Base-by-base conservation (phyloP, 2,113 vertebrate genomes). In the Epinephelus moara region DNA sequence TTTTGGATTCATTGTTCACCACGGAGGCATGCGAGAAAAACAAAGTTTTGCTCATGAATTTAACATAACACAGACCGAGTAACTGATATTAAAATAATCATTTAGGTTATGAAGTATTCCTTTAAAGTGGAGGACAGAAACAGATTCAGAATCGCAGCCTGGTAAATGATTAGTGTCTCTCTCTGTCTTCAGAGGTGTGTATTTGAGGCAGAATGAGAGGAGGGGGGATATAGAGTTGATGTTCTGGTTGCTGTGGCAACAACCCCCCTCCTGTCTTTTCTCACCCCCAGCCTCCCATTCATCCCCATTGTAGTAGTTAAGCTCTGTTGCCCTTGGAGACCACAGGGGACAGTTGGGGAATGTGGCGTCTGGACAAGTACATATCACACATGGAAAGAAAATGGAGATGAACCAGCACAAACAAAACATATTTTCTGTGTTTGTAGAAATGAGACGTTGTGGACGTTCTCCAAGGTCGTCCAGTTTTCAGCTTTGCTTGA, bases 311-410 rank as follows among this genome's bases (percentile, higher is more conserved):
- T 85, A 78, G 93, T 88, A 59, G 93, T 71, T 85, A 79, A 91
- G 94, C 94, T 75, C 62, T 19, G 94, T 95, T 92, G 85, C 93
- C 89, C 85, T 59, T 75, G 85, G 95, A 95, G 84, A 96, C 88
- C 67, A 70, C 77, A 60, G 91, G 91, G 88, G 93, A 89, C 70
- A 75, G 75, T 81, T 83, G 77, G 84, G 88, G 94, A 95, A 96
- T 95, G 94, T 61, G 67, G 84, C 59, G 63, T 69, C 71, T 33
- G 78, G 57, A 70, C 42, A 52, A 72, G 71, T 63, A 42, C 66
- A 81, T 53, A 42, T 88, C 75, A 17, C 62, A 42, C 57, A 70
- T 18, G 70, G 27, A 68, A 23, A 27, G 25, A 30, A 30, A 62
- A 74, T 2, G 69, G 52, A 53, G 27, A 73, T 33, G 19, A 33